Base-by-base conservation (phyloP, 1,140 invertebrate genomes). In the Scaptomyza graminum region DNA sequence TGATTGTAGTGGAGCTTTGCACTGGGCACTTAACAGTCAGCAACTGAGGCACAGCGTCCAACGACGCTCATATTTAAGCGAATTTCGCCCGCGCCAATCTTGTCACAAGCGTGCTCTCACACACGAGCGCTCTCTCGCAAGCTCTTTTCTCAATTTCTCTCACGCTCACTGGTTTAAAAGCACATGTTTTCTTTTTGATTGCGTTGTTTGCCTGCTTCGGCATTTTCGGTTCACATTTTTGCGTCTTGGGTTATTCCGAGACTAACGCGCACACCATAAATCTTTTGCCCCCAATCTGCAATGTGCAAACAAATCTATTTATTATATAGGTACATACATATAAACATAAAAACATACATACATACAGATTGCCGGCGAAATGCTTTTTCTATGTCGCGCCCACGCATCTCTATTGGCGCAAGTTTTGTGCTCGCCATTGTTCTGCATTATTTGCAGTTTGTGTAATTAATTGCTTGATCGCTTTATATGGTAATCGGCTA, bases 391-490 rank as follows among this genome's bases (percentile, higher is more conserved):
- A 52, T 37, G 6, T 11, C 22, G 51, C 57, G 39, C 74, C 63
- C 74, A 67, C 74, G 63, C 65, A 1, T 16, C 22, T 8, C 22
- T 8, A 5, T 39, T 13, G 11, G 18, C 15, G 9, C 52, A 55
- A 9, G 11, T 25, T 62, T 28, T 34, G 28, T 41, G 50, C 56
- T 52, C n/a, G 22, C 74, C 64, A 69, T 87, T 87, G 81, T 87
- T 87, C 70, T 85, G 77, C 77, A 85, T 78, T 85, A 81, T 77
- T 77, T 85, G 74, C 78, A 87, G 56, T 68, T 75, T 61, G 52
- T 61, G 44, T 71, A 75, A 82, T 82, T 87, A 74, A 85, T 87
- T 81, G 68, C 34, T 41, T 46, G 50, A 54, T 49, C 22, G 44
- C 49, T 68, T 61, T 34, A 62, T 74, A 78, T 70, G 75, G 74